Evolutionary conservation across 1,140 invertebrate genomes (phyloP).

Genomic region (Drosophila simulans): DNA sequence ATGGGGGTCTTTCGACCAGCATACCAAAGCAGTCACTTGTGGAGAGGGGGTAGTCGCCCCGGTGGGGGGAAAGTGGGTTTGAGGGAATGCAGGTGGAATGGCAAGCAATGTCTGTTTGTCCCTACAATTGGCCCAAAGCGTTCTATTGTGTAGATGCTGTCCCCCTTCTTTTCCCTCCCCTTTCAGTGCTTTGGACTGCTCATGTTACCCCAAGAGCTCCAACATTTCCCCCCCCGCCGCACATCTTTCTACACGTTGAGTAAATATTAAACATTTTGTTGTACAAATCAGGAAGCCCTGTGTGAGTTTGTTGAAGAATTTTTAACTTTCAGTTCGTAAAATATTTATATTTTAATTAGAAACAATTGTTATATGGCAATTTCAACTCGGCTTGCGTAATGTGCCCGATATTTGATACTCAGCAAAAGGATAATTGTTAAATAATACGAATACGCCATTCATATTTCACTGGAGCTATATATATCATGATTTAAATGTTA

Average conservation of each 20-base stretch:
- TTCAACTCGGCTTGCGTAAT: neutral
- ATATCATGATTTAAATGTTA: too few relatives aligned
- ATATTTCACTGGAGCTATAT: too few relatives aligned
- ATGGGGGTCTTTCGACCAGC: constrained; percentile 21
- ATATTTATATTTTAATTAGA: neutral
- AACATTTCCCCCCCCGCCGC: neutral
- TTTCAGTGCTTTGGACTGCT: constrained; percentile 8
- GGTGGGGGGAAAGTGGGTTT: neutral
- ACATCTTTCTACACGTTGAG: neutral
- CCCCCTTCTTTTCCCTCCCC: neutral
- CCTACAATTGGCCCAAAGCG: constrained; percentile 54
- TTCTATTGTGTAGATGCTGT: constrained; percentile 44
- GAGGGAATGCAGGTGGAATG: constrained; percentile 32
- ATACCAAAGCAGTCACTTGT: constrained; percentile 38
- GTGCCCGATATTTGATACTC: too few relatives aligned
- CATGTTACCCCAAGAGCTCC: constrained; percentile 7
- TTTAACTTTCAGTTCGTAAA: neutral
- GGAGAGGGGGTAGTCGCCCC: constrained; percentile 5
- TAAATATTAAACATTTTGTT: neutral
- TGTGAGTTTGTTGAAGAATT: neutral
- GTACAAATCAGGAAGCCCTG: neutral
- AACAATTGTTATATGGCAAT: neutral
- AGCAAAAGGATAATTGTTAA: too few relatives aligned
- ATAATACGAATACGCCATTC: too few relatives aligned
- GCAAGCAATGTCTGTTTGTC: constrained; percentile 43